Evolutionary conservation across 1,140 invertebrate genomes (phyloP), one percentile per base, ranked within the genome.

Genomic region (Calephelis virginiensis): DNA sequence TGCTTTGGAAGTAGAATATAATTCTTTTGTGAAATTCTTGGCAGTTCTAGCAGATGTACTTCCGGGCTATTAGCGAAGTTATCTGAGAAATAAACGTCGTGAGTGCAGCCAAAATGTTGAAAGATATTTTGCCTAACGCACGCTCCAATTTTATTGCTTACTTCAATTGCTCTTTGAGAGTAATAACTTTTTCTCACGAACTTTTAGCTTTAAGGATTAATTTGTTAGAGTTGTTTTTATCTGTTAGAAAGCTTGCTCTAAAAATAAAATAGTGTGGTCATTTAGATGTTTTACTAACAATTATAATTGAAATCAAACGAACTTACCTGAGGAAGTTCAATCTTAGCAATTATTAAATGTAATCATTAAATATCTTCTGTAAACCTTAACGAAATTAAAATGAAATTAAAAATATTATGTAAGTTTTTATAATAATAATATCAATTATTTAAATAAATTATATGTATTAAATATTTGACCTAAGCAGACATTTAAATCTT

Each of bases 1-100:
- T 76, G 74, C 70, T 75, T 68, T 63, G 69, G 67, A 73, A 77
- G 72, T 73, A 63, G 73, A 67, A 74, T 73, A 70, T 80, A 74
- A 76, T 73, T 77, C 76, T 77, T 73, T 77, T 73, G 74, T 73
- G 71, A 74, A 70, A 67, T 71, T 72, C 75, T 74, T 76, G 76
- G 70, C 74, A 71, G 67, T 74, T 66, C 65, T 63, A 69, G 66
- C 73, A 72, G 67, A 72, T 69, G 64, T 69, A 66, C 67, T 71
- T 68, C 68, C 50, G 65, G 65, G 69, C 76, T 73, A 74, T 76
- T 74, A 72, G 71, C 67, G 66, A 37, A 68, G 66, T 70, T 71
- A 71, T 76, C 70, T 73, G 64, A 67, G 68, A 49, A 71, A 74
- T 68, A 62, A 64, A 69, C 64, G 62, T 69, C 67, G 56, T 37